Base-by-base conservation (phyloP, 2,888 invertebrate genomes). In the Trissolcus japonicus region DNA sequence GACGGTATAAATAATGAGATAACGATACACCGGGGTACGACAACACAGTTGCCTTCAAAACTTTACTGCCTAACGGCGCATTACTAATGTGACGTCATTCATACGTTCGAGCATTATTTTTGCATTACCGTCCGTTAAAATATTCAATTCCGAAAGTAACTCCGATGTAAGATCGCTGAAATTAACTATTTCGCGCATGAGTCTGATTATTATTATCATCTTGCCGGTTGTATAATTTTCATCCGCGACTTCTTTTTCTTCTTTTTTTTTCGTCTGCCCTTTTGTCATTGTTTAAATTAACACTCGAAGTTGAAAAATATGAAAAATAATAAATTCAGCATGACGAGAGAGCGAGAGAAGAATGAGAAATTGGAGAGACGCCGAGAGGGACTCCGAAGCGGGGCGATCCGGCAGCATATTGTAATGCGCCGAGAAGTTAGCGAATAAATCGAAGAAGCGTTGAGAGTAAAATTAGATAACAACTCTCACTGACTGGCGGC, bases 381-480 rank as follows among this genome's bases (percentile, higher is more conserved):
- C 55, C 63, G 80, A 67, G 79, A 6, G 53, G 76, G 67, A 75
- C 68, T 75, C 56, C 40, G 80, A 73, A 75, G 60, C 62, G 76
- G 80, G 51, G 81, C 81, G 82, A 85, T 85, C 81, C 82, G 80
- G 80, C 78, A 85, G 89, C 89, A 89, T 89, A 89, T 89, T 89
- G 89, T 89, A 89, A 89, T 88, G 87, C 87, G 86, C 83, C 86
- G 86, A 86, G 84, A 89, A 89, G 88, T 89, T 89, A 85, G 88
- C 85, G 88, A 87, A 89, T 89, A 89, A 89, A 89, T 89, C 89
- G 89, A 89, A 89, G 87, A 87, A 89, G 88, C 87, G 89, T 87
- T 89, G 88, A 88, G 88, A 89, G 89, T 89, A 88, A 89, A 89
- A 89, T 89, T 89, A 89, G 89, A 89, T 89, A 89, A 89, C 89